A percentile compares a stretch with the other conserved stretches of the same genome.
Evolutionary conservation across 2,797 vertebrate species (phyloP).

Genomic region (Rhynchonycteris naso): DNA sequence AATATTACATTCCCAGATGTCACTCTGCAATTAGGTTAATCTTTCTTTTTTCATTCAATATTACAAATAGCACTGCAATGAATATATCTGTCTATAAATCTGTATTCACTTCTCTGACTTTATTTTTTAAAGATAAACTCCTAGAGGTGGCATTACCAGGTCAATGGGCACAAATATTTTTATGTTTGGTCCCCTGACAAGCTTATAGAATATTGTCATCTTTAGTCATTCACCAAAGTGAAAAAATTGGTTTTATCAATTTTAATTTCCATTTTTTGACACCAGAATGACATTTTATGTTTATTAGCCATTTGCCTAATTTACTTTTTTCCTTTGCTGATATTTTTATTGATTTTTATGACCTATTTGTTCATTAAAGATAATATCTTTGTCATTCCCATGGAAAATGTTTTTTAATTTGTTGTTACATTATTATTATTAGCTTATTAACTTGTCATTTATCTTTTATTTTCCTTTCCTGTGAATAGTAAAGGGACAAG

Average conservation of each 20-base stretch:
- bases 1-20: neutral
- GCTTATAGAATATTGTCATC: neutral
- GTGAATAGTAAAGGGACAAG: conserved; percentile 28
- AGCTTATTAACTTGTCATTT: conserved; percentile 53
- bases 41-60: neutral
- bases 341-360: conserved; percentile 35
- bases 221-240: conserved; percentile 2
- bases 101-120: neutral
- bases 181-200: neutral
- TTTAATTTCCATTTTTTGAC: conserved; percentile 12
- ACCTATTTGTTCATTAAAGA: conserved; percentile 30
- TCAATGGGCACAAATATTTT: neutral
- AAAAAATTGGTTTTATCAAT: neutral
- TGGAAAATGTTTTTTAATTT: conserved; percentile 37
- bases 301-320: neutral
- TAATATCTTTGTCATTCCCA: conserved; percentile 37
- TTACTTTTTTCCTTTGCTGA: neutral
- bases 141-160: neutral
- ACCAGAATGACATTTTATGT: neutral
- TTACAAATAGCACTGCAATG: neutral
- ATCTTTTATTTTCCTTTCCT: conserved; percentile 17
- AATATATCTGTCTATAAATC: neutral
- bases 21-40: neutral
- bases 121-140: neutral
- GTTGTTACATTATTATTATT: conserved; percentile 41